These are phyloP conservation scores for Dasyornis broadbenti DNA, from an alignment of 2,113 vertebrate species.

Conservation along the genomic window DNA sequence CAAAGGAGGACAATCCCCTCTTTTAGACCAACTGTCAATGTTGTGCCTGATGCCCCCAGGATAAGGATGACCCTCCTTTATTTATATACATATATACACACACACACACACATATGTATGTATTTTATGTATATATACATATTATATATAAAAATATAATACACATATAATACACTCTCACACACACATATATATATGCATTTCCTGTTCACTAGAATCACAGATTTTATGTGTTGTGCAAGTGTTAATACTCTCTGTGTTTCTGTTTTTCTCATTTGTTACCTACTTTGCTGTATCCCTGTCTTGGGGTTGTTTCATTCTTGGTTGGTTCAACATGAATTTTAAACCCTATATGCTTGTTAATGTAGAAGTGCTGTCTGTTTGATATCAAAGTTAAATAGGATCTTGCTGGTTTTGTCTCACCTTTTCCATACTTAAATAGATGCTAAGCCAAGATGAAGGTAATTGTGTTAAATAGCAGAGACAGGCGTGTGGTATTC, in stretches of 20 bases:
- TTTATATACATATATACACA: accelerated
- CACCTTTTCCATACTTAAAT: not conserved
- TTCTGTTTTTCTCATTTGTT: not conserved
- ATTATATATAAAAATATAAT: too few relatives aligned
- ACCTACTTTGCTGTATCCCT: not conserved
- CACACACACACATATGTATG: not conserved
- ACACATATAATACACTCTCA: not conserved
- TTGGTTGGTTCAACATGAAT: not conserved
- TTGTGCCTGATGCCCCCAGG: not conserved
- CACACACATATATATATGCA: not conserved
- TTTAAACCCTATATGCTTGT: not conserved
- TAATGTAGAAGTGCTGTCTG: not conserved
- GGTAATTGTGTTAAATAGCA: not conserved
- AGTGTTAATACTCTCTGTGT: not conserved
- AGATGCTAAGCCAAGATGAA: not conserved
- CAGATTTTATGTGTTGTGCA: not conserved
- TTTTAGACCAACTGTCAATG: not conserved
- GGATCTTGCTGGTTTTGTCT: not conserved
- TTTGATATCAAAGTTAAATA: not conserved
- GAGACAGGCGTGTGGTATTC: accelerated
- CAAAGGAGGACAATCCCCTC: not conserved
- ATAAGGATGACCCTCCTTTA: not conserved
- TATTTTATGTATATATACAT: not conserved
- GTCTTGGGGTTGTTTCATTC: not conserved
- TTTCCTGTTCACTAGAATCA: not conserved